Percentiles rank a stretch among this genome's conserved stretches.
Conservation (phyloP, 2,797 vertebrate genomes). For the Oryzias dopingdopingensis region DNA sequence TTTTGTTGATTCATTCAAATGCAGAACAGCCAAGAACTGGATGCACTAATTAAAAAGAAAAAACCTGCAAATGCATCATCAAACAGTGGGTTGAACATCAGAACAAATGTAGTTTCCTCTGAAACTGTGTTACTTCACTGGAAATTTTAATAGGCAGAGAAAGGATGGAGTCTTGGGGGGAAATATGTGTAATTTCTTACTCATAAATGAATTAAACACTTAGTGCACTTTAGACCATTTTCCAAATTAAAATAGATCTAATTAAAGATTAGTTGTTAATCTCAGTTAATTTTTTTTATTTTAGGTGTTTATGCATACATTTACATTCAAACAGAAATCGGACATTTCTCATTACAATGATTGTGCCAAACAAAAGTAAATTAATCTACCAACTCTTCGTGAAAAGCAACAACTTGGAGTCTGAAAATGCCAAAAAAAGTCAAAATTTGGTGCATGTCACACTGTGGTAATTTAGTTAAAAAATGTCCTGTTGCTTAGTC, state of each 20-base stretch:
- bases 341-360: too few species aligned
- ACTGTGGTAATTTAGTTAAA: too few species aligned
- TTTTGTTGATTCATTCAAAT: constrained; percentile 35
- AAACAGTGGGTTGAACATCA: not conserved
- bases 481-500: too few species aligned
- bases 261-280: not conserved
- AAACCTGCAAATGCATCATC: not conserved
- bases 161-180: not conserved
- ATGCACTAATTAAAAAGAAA: not conserved
- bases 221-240: constrained; percentile 51
- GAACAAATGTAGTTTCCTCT: constrained; percentile 14
- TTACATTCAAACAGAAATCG: too few species aligned
- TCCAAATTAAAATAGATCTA: not conserved
- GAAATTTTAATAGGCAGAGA: not conserved
- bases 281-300: not conserved
- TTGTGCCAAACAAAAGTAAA: too few species aligned
- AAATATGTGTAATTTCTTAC: not conserved
- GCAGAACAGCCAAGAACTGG: not conserved
- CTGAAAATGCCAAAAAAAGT: too few species aligned
- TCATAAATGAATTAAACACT: not conserved
- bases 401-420: too few species aligned
- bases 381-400: too few species aligned
- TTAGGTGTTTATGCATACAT: not conserved
- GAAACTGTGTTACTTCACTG: accelerated
- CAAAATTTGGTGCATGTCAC: too few species aligned